Base-by-base conservation (phyloP, 2,797 vertebrate genomes). In the Sebastes elongatus region DNA sequence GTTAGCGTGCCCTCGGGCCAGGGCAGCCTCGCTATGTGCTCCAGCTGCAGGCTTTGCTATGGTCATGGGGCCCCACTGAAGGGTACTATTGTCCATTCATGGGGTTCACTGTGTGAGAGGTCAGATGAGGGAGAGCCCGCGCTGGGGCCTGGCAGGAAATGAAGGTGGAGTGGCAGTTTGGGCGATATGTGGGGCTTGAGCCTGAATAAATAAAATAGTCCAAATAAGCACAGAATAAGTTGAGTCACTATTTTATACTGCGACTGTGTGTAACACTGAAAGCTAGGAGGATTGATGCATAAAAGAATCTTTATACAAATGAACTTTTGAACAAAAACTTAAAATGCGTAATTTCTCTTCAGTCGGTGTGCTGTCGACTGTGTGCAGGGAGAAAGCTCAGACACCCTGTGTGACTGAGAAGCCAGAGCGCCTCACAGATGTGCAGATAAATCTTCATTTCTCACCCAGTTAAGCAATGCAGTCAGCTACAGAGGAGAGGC, bases 11-110 rank as follows among this genome's bases (percentile, higher is more conserved):
- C 94, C 94, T 93, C 86, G 9, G 88, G 92, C 92, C 74, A 77
- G 88, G 87, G 77, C 81, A 92, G 91, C 85, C 78, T 83, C 6
- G 83, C 92, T 93, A 75, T 92, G 92, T 20, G 84, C 86, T 94
- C 94, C 95, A 96, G 95, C 95, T 96, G 95, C 94, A 94, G 90
- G 90, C 91, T 92, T 92, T 76, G 82, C 92, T 91, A 71, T 90
- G 93, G 93, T 89, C 87, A 82, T 85, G 91, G 93, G 93, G 92
- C 92, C 92, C 91, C 76, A 77, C 85, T 92, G 87, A 95, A 95
- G 94, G 94, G 88, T 88, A 93, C 89, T 91, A 96, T 95, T 96
- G 95, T 95, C 93, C 93, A 94, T 95, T 95, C 94, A 95, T 91
- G 91, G 90, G 92, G 93, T 94, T 95, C 94, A 95, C 87, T 96